Conservation (phyloP, 2,888 invertebrate species). For the Oxycera nigricornis region DNA sequence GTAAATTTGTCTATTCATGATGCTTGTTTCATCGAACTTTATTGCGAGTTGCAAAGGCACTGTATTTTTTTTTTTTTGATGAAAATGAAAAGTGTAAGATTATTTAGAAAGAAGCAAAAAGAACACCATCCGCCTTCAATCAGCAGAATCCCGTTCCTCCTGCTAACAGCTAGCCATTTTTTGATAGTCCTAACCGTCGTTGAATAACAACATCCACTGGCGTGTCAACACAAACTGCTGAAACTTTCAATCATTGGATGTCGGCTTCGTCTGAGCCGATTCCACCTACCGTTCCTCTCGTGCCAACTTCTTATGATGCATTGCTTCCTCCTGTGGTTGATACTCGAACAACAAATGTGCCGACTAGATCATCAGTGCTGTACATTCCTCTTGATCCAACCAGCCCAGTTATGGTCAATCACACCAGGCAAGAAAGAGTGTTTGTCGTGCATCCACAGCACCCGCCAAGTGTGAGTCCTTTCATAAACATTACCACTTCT, state of each 20-base stretch:
- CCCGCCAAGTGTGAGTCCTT: constrained; percentile 11
- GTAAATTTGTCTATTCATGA: neutral
- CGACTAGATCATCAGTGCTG: neutral
- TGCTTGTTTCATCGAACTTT: neutral
- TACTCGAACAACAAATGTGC: neutral
- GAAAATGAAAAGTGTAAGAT: no score
- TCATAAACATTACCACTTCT: constrained; percentile 47
- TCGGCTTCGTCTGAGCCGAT: constrained; percentile 37
- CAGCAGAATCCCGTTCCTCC: no score
- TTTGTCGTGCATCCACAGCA: constrained; percentile 52
- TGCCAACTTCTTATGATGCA: constrained; percentile 16
- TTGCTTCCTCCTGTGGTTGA: constrained; percentile 28
- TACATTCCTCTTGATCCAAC: constrained; percentile 11
- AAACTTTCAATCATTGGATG: constrained; percentile 25
- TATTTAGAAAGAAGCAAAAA: no score
- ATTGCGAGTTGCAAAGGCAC: no score
- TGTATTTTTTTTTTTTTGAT: no score
- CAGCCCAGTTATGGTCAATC: neutral
- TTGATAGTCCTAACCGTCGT: no score
- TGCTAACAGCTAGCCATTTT: no score
- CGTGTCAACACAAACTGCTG: no score
- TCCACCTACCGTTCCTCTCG: constrained; percentile 10
- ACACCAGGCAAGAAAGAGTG: constrained; percentile 45
- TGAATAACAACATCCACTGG: no score
- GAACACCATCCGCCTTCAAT: no score